Percentiles rank a stretch among this genome's conserved stretches.
These are phyloP conservation scores for Aptenodytes patagonicus DNA, from an alignment of 2,113 vertebrate species.

Conservation along the genomic window DNA sequence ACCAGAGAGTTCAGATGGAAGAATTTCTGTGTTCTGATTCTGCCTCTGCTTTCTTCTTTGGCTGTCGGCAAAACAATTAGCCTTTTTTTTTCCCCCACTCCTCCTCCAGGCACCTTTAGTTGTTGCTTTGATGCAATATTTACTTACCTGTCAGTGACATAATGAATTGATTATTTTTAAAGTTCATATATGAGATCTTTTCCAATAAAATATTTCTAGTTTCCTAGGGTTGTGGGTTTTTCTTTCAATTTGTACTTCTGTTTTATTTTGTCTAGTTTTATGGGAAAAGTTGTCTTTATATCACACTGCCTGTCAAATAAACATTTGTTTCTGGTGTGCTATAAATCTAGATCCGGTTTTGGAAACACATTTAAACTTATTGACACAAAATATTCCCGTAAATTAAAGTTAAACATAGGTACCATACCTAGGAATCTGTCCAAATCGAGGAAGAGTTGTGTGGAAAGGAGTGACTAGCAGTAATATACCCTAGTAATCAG, in stretches of 20 bases:
- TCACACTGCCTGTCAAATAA: background rate
- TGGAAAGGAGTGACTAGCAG: background rate
- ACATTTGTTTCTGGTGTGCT: background rate
- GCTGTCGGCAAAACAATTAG: background rate
- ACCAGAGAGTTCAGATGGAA: background rate
- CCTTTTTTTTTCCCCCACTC: background rate
- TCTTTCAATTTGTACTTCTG: background rate
- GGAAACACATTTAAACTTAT: background rate
- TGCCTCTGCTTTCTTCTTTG: background rate
- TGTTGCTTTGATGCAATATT: background rate
- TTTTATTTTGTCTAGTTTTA: background rate
- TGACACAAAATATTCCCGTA: background rate
- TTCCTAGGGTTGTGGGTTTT: background rate
- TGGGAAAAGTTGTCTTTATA: background rate
- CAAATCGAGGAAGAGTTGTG: background rate
- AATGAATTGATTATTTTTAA: background rate
- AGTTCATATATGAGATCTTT: background rate
- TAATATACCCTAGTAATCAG: background rate
- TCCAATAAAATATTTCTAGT: background rate
- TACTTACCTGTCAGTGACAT: background rate
- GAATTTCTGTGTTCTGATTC: background rate
- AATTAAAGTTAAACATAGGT: background rate
- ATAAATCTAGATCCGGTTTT: background rate
- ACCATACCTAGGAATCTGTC: background rate
- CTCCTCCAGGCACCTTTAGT: background rate